phyloP scores from a whole-genome alignment of 30 jellyfish, hydroid and myxozoan species.

The Turritopsis dohrnii region DNA sequence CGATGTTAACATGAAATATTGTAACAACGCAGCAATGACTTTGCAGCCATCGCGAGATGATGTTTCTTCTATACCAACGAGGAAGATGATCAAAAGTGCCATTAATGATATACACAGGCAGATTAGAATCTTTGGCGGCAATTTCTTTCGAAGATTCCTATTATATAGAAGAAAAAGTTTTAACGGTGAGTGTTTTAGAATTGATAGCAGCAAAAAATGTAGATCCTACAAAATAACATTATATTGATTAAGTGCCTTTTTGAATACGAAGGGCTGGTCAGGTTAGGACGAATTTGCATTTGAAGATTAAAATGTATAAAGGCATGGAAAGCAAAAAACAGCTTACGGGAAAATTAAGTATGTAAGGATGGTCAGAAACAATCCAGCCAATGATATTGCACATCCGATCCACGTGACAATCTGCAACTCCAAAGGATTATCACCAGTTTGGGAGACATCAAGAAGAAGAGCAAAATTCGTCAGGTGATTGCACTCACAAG shows the following conservation, averaged over 20 bases:
- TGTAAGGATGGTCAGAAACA: constrained; percentile 23
- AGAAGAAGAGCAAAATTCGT: constrained; percentile 44
- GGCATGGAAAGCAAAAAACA: not conserved
- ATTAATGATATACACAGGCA: constrained; percentile 65
- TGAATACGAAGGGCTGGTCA: no score
- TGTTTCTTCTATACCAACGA: constrained; percentile 65
- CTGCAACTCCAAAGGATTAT: constrained; percentile 36
- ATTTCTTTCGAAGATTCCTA: constrained; percentile 66
- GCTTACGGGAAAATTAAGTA: constrained; percentile 28
- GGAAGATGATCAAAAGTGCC: constrained; percentile 46
- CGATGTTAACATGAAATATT: constrained; percentile 64
- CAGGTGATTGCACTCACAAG: constrained; percentile 38
- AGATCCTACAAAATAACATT: no score
- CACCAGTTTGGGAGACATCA: constrained; percentile 38
- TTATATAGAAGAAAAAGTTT: no score
- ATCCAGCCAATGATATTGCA: constrained; percentile 38
- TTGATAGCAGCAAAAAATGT: no score
- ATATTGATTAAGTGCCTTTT: no score
- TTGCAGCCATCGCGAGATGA: constrained; percentile 61
- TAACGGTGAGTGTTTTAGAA: not conserved
- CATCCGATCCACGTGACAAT: constrained; percentile 50
- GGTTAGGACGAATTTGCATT: no score
- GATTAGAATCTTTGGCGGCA: constrained; percentile 83
- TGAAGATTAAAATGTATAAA: no score
- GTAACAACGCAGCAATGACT: constrained; percentile 62